A percentile compares a stretch with the other conserved stretches of the same genome.
Evolutionary conservation across 2,797 vertebrate species (phyloP).

Genomic region (Melanotaenia maccullochi): DNA sequence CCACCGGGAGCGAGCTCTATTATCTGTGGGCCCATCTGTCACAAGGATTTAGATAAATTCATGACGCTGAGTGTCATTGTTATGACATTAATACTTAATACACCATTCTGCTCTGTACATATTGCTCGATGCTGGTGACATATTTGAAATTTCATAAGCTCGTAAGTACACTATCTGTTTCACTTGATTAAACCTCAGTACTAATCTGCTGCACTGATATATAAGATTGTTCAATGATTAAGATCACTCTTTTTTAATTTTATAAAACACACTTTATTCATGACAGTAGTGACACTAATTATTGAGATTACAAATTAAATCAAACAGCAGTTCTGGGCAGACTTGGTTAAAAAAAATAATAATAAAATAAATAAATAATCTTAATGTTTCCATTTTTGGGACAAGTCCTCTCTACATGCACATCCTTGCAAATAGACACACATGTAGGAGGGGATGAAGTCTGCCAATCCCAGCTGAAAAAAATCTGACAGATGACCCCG

Average conservation of each 20-base stretch:
- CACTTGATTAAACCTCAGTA: slow-evolving; percentile 74
- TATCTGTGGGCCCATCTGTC: slow-evolving; percentile 79
- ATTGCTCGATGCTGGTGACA: slow-evolving; percentile 72
- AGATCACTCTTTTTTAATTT: slow-evolving; percentile 24
- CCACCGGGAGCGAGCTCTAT: slow-evolving; percentile 53
- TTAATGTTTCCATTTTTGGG: slow-evolving; percentile 21
- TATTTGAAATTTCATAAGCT: slow-evolving; percentile 80
- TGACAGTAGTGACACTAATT: slow-evolving; percentile 6
- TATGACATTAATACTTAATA: slow-evolving; percentile 79
- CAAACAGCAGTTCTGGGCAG: slow-evolving; percentile 11
- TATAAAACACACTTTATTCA: slow-evolving; percentile 6
- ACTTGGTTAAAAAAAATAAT: slow-evolving; percentile 4
- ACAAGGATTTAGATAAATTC: slow-evolving; percentile 73
- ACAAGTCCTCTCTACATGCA: slow-evolving; percentile 3
- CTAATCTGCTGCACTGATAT: slow-evolving; percentile 71
- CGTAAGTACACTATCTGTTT: slow-evolving; percentile 65
- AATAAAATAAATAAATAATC: too few relatives aligned
- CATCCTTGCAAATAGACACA: slow-evolving; percentile 13
- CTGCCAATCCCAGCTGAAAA: slow-evolving; percentile 57
- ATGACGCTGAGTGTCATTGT: slow-evolving; percentile 77
- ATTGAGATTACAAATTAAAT: slow-evolving; percentile 29
- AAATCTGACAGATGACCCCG: slow-evolving; percentile 65
- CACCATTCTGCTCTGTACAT: slow-evolving; percentile 52
- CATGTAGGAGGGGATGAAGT: slow-evolving; percentile 31
- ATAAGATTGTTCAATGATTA: slow-evolving; percentile 5